These are phyloP conservation scores for Hermetia illucens DNA, from an alignment of 1,140 invertebrate species.

Conservation along the genomic window DNA sequence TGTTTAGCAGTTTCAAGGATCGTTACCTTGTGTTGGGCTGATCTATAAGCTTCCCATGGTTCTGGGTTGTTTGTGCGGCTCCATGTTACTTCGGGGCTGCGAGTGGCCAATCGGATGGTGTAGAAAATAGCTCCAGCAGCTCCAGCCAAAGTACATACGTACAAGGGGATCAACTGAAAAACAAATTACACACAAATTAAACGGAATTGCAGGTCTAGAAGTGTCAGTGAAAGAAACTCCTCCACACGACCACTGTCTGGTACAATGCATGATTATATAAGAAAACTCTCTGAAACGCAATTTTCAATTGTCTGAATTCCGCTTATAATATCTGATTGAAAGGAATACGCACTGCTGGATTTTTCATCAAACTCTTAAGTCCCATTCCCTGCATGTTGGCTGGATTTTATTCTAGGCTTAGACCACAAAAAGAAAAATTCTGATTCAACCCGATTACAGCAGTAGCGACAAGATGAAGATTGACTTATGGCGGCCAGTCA, in stretches of 20 bases:
- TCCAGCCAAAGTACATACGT: slow-evolving; percentile 52
- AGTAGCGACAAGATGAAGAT: too few relatives aligned
- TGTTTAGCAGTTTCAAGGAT: not conserved
- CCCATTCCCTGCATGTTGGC: slow-evolving; percentile 42
- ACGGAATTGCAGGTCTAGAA: slow-evolving; percentile 6
- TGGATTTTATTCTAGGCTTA: too few relatives aligned
- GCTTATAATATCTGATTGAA: slow-evolving; percentile 4
- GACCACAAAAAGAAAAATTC: too few relatives aligned
- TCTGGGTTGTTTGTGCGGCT: slow-evolving; percentile 51
- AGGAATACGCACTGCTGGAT: slow-evolving; percentile 41
- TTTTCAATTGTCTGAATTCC: slow-evolving; percentile 2
- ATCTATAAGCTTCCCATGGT: slow-evolving; percentile 62
- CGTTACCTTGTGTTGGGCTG: slow-evolving; percentile 69
- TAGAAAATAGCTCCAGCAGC: slow-evolving; percentile 44
- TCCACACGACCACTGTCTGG: not conserved
- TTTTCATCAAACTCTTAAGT: slow-evolving; percentile 38
- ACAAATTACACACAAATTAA: slow-evolving; percentile 11
- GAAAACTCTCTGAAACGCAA: slow-evolving; percentile 4
- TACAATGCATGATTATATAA: slow-evolving; percentile 6
- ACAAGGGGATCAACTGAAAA: slow-evolving; percentile 61
- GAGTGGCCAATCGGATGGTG: slow-evolving; percentile 47
- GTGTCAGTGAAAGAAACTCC: slow-evolving; percentile 1
- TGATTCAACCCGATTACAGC: too few relatives aligned
- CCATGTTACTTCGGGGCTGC: slow-evolving; percentile 70
- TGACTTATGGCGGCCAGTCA: too few relatives aligned